Evolutionary conservation across 1,140 invertebrate genomes (phyloP).

Genomic region (Sitophilus oryzae): DNA sequence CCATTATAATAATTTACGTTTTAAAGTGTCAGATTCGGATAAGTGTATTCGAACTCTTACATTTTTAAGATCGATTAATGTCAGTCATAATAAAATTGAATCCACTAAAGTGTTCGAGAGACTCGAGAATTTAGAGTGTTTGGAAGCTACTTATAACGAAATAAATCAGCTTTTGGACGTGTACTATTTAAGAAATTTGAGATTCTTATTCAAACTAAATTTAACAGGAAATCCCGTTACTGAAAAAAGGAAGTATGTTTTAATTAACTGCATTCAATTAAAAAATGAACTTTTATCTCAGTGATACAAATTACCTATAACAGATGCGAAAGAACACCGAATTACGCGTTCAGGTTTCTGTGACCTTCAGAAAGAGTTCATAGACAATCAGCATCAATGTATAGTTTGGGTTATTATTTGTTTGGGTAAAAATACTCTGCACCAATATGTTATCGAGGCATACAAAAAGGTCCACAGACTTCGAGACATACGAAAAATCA

Average conservation of each 20-base stretch:
- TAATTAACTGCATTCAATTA: too few relatives aligned
- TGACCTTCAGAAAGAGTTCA: too few relatives aligned
- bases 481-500: too few relatives aligned
- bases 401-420: too few relatives aligned
- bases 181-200: conserved; percentile 26
- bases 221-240: conserved; percentile 32
- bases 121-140: conserved; percentile 11
- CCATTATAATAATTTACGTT: conserved; percentile 1
- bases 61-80: neutral
- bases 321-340: too few relatives aligned
- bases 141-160: conserved; percentile 24
- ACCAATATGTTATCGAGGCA: too few relatives aligned
- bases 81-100: conserved; percentile 11
- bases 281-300: too few relatives aligned
- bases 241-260: neutral
- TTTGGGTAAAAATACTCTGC: too few relatives aligned
- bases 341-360: too few relatives aligned
- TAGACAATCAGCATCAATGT: too few relatives aligned
- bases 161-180: conserved; percentile 28
- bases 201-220: conserved; percentile 26
- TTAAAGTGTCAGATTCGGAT: neutral
- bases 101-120: conserved; percentile 16
- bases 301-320: too few relatives aligned
- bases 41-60: neutral
- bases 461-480: too few relatives aligned